Conservation (phyloP, 2,797 vertebrate species). For the Eulemur mongoz region DNA sequence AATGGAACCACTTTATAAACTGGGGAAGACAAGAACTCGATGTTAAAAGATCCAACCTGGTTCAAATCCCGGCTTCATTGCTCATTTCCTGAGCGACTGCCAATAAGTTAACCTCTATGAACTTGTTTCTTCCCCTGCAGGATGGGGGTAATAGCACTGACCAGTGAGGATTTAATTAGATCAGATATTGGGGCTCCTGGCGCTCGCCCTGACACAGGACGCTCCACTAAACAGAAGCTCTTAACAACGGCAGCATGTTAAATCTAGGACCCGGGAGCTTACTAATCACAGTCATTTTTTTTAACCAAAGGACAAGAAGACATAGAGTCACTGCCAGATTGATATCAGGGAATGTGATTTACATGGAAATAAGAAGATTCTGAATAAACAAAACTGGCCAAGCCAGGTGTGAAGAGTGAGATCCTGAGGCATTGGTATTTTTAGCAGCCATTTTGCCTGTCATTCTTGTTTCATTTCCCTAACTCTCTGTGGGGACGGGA, state of each 20-base stretch:
- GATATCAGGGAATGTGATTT: conserved; percentile 71
- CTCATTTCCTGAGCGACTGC: neutral
- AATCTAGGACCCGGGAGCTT: neutral
- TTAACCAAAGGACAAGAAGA: conserved; percentile 32
- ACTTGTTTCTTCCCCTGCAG: neutral
- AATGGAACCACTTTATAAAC: neutral
- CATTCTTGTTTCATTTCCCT: conserved; percentile 79
- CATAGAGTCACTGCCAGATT: conserved; percentile 36
- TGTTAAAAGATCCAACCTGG: neutral
- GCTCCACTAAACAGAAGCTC: neutral
- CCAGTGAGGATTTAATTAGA: neutral
- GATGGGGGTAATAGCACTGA: neutral
- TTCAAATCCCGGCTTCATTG: neutral
- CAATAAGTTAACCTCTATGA: neutral
- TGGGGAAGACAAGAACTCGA: neutral
- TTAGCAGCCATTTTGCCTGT: conserved; percentile 77
- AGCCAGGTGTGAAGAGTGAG: conserved; percentile 73
- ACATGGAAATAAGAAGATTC: conserved; percentile 75
- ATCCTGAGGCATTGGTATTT: conserved; percentile 71
- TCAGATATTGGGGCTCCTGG: neutral
- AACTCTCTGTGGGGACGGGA: neutral
- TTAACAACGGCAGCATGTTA: neutral
- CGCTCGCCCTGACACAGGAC: neutral
- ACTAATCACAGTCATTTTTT: neutral
- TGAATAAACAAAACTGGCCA: conserved; percentile 79